Percentiles rank a stretch among this genome's conserved stretches.
These are phyloP conservation scores for Gulo gulo DNA, from an alignment of 2,113 vertebrate species.

Conservation along the genomic window DNA sequence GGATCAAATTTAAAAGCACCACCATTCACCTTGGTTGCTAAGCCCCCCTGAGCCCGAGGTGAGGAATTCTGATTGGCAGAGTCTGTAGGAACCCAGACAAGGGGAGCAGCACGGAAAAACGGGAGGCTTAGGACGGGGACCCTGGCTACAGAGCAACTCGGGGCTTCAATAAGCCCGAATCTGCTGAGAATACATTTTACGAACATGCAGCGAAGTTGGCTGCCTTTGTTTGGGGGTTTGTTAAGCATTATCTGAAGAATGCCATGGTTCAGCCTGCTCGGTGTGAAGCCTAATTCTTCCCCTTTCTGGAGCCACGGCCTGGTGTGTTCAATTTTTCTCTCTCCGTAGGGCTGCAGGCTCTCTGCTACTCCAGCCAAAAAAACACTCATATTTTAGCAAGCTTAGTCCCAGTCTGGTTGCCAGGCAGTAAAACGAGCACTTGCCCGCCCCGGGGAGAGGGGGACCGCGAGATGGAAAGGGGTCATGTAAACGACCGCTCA, in stretches of 20 bases:
- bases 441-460: conserved; percentile 81
- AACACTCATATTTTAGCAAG: conserved; percentile 89
- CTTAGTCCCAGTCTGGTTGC: conserved; percentile 87
- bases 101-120: conserved; percentile 59
- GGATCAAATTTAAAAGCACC: conserved; percentile 58
- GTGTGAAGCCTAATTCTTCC: conserved; percentile 90
- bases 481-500: conserved; percentile 74
- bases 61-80: conserved; percentile 81
- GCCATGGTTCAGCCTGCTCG: conserved; percentile 88
- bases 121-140: conserved; percentile 72
- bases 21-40: conserved; percentile 76
- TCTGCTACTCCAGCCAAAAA: conserved; percentile 87
- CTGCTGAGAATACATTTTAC: conserved; percentile 90
- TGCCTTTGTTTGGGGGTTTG: conserved; percentile 89
- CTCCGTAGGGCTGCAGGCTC: conserved; percentile 88
- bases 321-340: conserved; percentile 91
- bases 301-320: conserved; percentile 91
- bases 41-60: conserved; percentile 66
- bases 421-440: conserved; percentile 89
- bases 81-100: conserved; percentile 72
- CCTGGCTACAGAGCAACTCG: conserved; percentile 71
- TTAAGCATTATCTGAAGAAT: conserved; percentile 92
- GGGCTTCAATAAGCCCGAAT: conserved; percentile 85
- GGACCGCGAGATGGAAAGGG: conserved; percentile 69
- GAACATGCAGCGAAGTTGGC: conserved; percentile 87